These are phyloP conservation scores for Globodera rostochiensis DNA, from an alignment of 1,140 invertebrate species.

Conservation along the genomic window DNA sequence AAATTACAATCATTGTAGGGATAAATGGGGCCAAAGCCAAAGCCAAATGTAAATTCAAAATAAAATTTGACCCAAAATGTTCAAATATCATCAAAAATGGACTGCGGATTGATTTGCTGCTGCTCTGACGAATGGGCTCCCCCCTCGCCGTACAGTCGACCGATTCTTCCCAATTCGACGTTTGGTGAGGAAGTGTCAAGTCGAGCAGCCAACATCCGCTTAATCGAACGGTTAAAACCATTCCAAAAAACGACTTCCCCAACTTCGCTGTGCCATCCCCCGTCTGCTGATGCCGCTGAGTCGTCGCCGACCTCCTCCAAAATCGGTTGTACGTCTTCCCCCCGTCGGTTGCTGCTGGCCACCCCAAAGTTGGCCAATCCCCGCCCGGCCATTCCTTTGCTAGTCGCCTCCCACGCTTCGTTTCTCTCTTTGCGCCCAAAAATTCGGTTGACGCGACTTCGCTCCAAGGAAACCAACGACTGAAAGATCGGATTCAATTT, in stretches of 20 bases:
- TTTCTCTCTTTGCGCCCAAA: constrained; percentile 40
- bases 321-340: not conserved
- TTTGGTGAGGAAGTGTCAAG: not conserved
- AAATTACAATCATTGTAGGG: not conserved
- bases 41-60: not conserved
- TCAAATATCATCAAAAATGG: constrained; percentile 8
- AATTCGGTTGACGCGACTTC: constrained; percentile 34
- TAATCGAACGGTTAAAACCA: no score
- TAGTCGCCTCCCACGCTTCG: constrained; percentile 31
- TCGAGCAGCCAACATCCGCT: not conserved
- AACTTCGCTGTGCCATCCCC: no score
- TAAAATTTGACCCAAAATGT: not conserved
- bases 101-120: not conserved
- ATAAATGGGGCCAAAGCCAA: not conserved
- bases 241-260: not conserved
- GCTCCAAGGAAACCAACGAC: constrained; percentile 37
- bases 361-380: constrained; percentile 13
- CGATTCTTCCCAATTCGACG: not conserved
- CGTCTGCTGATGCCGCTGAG: not conserved
- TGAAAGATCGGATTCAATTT: not conserved
- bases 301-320: not conserved
- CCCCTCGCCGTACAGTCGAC: not conserved
- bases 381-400: not conserved
- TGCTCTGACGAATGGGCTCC: not conserved
- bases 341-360: not conserved